Percentiles rank a stretch among this genome's conserved stretches.
These are phyloP conservation scores for Automeris io DNA, from an alignment of 2,888 invertebrate genomes.

Conservation along the genomic window DNA sequence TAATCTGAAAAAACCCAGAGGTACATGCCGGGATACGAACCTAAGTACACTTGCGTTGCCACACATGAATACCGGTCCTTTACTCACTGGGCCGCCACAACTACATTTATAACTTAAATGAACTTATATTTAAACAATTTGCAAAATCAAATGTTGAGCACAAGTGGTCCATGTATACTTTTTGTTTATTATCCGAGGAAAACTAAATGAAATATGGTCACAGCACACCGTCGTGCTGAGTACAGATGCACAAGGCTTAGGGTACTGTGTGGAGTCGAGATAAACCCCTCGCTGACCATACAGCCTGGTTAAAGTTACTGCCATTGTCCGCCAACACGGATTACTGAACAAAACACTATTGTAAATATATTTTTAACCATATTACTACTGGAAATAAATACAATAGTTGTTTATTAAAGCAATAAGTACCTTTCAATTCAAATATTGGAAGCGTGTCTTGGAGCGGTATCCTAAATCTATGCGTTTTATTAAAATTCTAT, in stretches of 20 bases:
- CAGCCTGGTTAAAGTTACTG: conserved; percentile 14
- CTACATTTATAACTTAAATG: neutral
- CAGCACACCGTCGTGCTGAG: conserved; percentile 27
- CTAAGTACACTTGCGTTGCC: too few species aligned
- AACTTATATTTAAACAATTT: too few species aligned
- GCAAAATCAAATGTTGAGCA: too few species aligned
- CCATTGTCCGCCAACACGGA: conserved; percentile 12
- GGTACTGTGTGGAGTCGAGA: conserved; percentile 24
- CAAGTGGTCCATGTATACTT: too few species aligned
- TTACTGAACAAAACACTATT: conserved; percentile 18
- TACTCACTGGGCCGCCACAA: too few species aligned
- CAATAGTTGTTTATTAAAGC: neutral
- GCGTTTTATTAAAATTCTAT: too few species aligned
- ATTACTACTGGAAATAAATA: neutral
- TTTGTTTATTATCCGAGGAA: conserved; percentile 6
- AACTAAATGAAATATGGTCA: conserved; percentile 12
- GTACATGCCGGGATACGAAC: too few species aligned
- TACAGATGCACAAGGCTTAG: conserved; percentile 35
- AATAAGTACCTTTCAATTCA: too few species aligned
- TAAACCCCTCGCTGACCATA: conserved; percentile 23
- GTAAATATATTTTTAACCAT: neutral
- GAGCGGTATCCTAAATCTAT: too few species aligned
- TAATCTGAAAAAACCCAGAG: too few species aligned
- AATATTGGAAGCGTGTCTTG: too few species aligned
- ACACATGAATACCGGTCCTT: too few species aligned